A percentile compares a stretch with the other conserved stretches of the same genome.
Evolutionary conservation across 2,797 vertebrate species (phyloP).

Genomic region (Pangasius djambal): DNA sequence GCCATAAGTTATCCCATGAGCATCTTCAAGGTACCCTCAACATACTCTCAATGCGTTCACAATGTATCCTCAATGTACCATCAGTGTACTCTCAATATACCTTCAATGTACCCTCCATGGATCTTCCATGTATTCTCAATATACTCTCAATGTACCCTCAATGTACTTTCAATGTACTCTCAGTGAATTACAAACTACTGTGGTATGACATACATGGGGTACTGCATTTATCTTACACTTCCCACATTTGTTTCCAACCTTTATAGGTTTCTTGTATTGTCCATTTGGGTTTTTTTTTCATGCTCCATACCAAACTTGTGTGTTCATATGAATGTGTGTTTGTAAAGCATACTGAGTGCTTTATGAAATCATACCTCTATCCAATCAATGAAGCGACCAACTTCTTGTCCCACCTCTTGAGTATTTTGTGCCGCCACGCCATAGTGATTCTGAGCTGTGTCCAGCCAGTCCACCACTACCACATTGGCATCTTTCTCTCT

Average conservation of each 20-base stretch:
- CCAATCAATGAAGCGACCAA: slow-evolving; percentile 80
- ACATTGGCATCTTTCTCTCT: slow-evolving; percentile 76
- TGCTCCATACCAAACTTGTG: neutral
- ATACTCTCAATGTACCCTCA: neutral
- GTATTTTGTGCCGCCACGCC: slow-evolving; percentile 77
- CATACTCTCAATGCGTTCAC: neutral
- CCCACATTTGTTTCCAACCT: neutral
- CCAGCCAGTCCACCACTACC: slow-evolving; percentile 81
- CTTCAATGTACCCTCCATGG: neutral
- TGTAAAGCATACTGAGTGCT: neutral
- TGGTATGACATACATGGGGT: neutral
- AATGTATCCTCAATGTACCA: neutral
- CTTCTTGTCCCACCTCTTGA: slow-evolving; percentile 73
- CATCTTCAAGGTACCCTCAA: neutral
- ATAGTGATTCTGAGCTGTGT: slow-evolving; percentile 78
- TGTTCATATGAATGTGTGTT: neutral
- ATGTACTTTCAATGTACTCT: too few species aligned
- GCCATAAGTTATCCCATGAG: neutral
- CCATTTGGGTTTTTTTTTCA: neutral
- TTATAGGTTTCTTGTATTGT: neutral
- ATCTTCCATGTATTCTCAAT: neutral
- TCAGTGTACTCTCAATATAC: neutral
- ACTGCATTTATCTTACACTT: neutral
- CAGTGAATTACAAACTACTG: neutral
- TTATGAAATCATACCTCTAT: slow-evolving; percentile 68